Percentiles rank a stretch among this genome's conserved stretches.
These are phyloP conservation scores for Steinernema carpocapsae DNA, from an alignment of 2,888 invertebrate genomes.

Conservation along the genomic window DNA sequence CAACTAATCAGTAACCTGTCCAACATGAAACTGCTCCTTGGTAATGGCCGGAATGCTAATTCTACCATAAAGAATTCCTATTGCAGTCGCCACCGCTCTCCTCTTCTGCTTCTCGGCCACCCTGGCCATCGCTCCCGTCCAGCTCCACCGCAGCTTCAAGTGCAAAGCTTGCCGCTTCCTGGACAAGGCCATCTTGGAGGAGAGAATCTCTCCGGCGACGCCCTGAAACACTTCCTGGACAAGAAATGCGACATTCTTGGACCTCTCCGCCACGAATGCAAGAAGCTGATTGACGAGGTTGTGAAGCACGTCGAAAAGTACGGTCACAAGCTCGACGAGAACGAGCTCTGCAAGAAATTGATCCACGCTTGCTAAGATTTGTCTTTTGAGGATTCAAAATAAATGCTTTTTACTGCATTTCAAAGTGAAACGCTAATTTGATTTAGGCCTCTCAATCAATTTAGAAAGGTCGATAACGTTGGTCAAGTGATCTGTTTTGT, in stretches of 20 bases:
- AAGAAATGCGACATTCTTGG: background rate
- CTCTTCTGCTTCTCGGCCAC: background rate
- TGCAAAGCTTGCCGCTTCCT: background rate
- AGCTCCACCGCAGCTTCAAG: background rate
- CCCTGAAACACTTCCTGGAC: background rate
- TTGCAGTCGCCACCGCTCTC: background rate
- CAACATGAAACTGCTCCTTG: background rate
- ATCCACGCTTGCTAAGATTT: slow-evolving; percentile 9
- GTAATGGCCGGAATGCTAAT: background rate
- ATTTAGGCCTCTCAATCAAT: too few species aligned
- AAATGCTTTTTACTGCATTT: too few species aligned
- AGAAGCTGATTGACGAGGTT: slow-evolving; percentile 8
- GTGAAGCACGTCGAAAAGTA: background rate
- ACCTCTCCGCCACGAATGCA: background rate
- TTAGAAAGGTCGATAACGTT: too few species aligned
- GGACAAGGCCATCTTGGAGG: background rate
- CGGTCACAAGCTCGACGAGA: slow-evolving; percentile 5
- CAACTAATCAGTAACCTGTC: too few species aligned
- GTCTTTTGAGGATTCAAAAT: too few species aligned
- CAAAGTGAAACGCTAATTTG: too few species aligned
- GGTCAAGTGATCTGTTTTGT: too few species aligned
- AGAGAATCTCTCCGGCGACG: background rate
- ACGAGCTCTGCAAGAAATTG: background rate
- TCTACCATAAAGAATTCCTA: background rate
- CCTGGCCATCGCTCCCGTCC: background rate